These are phyloP conservation scores for Malacoctenus gilli DNA, from an alignment of 2,797 vertebrate species.

Conservation along the genomic window DNA sequence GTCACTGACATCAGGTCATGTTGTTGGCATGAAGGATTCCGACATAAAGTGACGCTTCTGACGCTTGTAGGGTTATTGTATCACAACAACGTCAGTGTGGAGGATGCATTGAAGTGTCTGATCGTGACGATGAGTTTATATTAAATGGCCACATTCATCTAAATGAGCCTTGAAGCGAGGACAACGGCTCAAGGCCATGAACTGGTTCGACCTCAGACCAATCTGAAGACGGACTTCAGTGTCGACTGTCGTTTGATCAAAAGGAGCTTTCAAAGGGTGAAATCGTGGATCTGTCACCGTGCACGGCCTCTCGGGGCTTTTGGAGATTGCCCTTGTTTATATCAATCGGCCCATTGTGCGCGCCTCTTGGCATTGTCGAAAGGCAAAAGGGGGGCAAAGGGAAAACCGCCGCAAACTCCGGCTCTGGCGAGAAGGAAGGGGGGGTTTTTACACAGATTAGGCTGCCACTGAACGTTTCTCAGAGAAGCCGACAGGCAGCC, in stretches of 20 bases:
- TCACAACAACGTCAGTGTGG: too few relatives aligned
- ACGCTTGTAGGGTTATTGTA: too few relatives aligned
- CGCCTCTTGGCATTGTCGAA: constrained; percentile 16
- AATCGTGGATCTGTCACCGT: background rate
- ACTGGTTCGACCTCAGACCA: background rate
- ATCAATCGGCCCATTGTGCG: constrained; percentile 40
- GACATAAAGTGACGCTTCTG: too few relatives aligned
- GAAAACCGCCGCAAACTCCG: constrained; percentile 22
- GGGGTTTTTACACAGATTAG: constrained; percentile 41
- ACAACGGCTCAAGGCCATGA: too few relatives aligned
- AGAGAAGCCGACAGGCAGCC: constrained; percentile 36
- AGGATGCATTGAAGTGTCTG: too few relatives aligned
- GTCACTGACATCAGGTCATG: too few relatives aligned
- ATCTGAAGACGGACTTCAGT: background rate
- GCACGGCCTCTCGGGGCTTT: constrained; percentile 21
- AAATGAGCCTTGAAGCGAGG: too few relatives aligned
- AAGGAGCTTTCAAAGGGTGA: background rate
- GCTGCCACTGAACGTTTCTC: constrained; percentile 37
- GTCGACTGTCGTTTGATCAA: constrained; percentile 4
- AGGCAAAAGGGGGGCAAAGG: constrained; percentile 17
- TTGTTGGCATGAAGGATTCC: too few relatives aligned
- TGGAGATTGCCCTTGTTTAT: constrained; percentile 10
- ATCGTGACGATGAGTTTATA: too few relatives aligned
- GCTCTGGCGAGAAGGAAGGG: constrained; percentile 13
- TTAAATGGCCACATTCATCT: too few relatives aligned